Evolutionary conservation across 2,113 vertebrate species (phyloP), one percentile per base, ranked within the genome.

Genomic region (Rostratula benghalensis): DNA sequence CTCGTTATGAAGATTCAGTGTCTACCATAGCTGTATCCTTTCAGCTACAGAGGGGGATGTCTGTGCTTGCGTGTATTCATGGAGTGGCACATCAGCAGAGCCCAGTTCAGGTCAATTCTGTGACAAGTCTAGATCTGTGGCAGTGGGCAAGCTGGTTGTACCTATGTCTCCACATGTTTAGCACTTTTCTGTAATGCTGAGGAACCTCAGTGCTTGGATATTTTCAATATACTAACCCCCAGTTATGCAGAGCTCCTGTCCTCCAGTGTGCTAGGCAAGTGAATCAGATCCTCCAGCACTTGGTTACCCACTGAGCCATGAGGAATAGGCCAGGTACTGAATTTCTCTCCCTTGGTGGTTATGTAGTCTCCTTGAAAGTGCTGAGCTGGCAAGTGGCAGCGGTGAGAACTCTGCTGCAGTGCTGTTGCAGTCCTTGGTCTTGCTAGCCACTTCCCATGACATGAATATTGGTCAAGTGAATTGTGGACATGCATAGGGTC

Each of bases 21-120:
- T 41, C 45, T 15, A 20, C 7, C 8, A 5, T 5, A 46, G 9
- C 12, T 0, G 0, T 56, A 24, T 61, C 37, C 25, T 39, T 81
- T 74, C 15, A 23, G 69, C 24, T 61, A 2, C 13, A 28, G 53
- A 70, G 39, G 33, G 51, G 30, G 35, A 41, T 57, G 13, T 13
- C 65, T 54, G 46, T 73, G 10, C 18, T 80, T 19, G 2, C 11
- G 3, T 5, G 14, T 9, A 2, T 53, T 57, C 14, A 18, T 4
- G 13, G 53, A 54, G 9, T 7, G 7, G 20, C 7, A 6, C 2
- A 3, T 11, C 11, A 64, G 41, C 45, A 87, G 39, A 51, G 7
- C 13, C 3, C 54, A 57, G 2, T n/a, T 65, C 11, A 5, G 2
- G 20, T 68, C 16, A 35, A 1, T 31, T 88, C 54, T 77, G 31